Evolutionary conservation across 1,140 invertebrate species (phyloP).

Genomic region (Belonocnema kinseyi): DNA sequence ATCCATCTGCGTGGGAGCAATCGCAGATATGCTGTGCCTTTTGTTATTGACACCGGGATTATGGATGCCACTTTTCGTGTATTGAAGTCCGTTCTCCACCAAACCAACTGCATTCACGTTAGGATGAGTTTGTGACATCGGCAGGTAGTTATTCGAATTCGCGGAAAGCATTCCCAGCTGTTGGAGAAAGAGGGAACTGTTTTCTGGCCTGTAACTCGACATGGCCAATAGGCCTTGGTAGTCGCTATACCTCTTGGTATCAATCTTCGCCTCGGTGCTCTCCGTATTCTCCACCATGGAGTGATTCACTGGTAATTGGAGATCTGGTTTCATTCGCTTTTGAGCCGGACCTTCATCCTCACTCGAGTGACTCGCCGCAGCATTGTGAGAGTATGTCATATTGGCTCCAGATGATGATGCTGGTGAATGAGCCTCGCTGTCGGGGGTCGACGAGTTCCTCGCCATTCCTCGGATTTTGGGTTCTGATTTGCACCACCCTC

Average conservation of each 20-base stretch:
- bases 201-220: conserved; percentile 57
- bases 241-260: conserved; percentile 43
- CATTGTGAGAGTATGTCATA: neutral
- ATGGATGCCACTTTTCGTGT: conserved; percentile 55
- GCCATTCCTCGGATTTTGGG: conserved; percentile 85
- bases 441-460: conserved; percentile 79
- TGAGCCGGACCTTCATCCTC: conserved; percentile 58
- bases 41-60: conserved; percentile 21
- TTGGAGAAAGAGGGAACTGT: conserved; percentile 55
- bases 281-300: conserved; percentile 33
- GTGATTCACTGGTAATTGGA: conserved; percentile 6
- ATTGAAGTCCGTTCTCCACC: conserved; percentile 69
- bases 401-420: conserved; percentile 76
- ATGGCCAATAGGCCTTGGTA: conserved; percentile 50
- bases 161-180: conserved; percentile 52
- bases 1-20: conserved; percentile 57
- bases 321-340: conserved; percentile 52
- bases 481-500: conserved; percentile 91
- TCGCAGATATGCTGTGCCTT: conserved; percentile 41
- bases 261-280: conserved; percentile 18
- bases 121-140: neutral
- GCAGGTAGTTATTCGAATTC: neutral
- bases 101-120: conserved; percentile 55
- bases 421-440: conserved; percentile 78
- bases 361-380: conserved; percentile 47